phyloP scores from a whole-genome alignment of 1,140 invertebrate genomes.

The Carposina sasakii region DNA sequence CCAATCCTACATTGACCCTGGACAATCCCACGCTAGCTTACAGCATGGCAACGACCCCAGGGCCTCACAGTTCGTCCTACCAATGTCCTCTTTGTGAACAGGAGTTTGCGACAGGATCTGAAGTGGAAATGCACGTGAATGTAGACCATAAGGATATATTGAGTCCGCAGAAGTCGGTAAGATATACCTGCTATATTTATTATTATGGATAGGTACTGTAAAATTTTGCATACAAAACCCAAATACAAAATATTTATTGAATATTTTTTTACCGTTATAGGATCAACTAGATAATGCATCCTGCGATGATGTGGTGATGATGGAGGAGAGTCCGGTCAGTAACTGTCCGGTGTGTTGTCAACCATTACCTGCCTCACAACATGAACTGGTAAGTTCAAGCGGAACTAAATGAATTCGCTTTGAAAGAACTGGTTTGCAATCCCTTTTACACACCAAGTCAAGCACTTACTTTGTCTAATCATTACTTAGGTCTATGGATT shows the following conservation, averaged over 20 bases:
- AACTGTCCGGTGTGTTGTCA: constrained; percentile 69
- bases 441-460: too few species aligned
- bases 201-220: not conserved
- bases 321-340: constrained; percentile 68
- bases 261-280: constrained; percentile 34
- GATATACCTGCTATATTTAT: constrained; percentile 19
- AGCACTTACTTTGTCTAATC: too few species aligned
- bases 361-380: constrained; percentile 59
- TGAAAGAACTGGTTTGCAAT: too few species aligned
- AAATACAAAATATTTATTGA: too few species aligned
- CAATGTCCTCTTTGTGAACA: constrained; percentile 83
- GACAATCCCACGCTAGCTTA: constrained; percentile 45
- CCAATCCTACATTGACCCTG: constrained; percentile 45
- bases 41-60: constrained; percentile 58
- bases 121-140: constrained; percentile 89
- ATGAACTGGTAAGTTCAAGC: constrained; percentile 55
- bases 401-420: too few species aligned
- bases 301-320: constrained; percentile 64
- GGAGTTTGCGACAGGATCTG: constrained; percentile 81
- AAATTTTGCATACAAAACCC: not conserved
- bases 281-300: constrained; percentile 62
- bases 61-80: constrained; percentile 54
- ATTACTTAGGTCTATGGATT: too few species aligned
- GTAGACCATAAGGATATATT: constrained; percentile 79
- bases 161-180: constrained; percentile 65